Evolutionary conservation across 2,888 invertebrate genomes (phyloP), one percentile per base, ranked within the genome.

Genomic region (Allolobophora icterica): DNA sequence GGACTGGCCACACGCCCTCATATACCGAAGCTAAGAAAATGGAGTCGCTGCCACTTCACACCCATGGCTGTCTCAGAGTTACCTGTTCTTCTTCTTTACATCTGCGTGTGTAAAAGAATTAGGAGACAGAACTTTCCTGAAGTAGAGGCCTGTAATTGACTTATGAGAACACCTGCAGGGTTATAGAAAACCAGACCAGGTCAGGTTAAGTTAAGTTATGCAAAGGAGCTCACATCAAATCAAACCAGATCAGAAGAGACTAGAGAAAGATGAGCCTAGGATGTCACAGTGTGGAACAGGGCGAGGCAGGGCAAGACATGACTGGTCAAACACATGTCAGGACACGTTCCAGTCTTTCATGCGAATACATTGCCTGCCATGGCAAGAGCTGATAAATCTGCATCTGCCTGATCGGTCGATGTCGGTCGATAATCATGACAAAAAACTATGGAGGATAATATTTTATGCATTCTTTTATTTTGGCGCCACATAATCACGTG

Each of bases 401-500:
- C 17, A 71, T n/a, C 3, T n/a, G 71, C 71, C 0, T 0, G 30
- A 71, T n/a, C n/a, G n/a, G n/a, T 71, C 71, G 71, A 71, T 71
- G 8, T 71, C 71, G 30, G 71, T 71, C 71, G n/a, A 71, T 71
- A n/a, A 30, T 71, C 8, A n/a, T n/a, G 71, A 71, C 71, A 71
- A 71, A n/a, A n/a, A 6, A 71, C 30, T n/a, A n/a, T 52, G 15
- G 30, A 71, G 30, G 71, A 71, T 71, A n/a, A 71, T n/a, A 71
- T 71, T 71, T 71, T 71, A 71, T 71, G n/a, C 71, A 71, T 71
- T 71, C 71, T 71, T 71, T 71, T 71, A 71, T 71, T 71, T 71
- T 71, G n/a, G 6, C 71, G n/a, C 71, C 71, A n/a, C n/a, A 71
- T 71, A n/a, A 71, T 71, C 71, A 71, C 71, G 71, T 8, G 4